A percentile compares a stretch with the other conserved stretches of the same genome.
Conservation (phyloP, 1,140 invertebrate genomes). For the Leptonema lineaticorne region DNA sequence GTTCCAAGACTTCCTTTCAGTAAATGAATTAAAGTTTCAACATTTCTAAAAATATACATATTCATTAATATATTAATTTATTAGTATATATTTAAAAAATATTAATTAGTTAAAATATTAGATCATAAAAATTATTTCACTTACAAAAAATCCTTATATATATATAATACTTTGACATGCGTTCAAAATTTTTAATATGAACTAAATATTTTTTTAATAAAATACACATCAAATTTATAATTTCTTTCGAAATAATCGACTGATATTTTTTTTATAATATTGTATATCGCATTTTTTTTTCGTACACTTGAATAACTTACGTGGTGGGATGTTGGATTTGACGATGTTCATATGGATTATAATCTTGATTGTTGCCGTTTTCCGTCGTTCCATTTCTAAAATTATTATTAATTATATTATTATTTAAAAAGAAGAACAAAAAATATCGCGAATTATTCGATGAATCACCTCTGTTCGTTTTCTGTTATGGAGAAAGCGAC, state of each 20-base stretch:
- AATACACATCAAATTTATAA: background rate
- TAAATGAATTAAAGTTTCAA: slow-evolving; percentile 65
- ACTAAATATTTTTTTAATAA: background rate
- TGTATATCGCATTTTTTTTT: too few relatives aligned
- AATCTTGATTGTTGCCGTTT: background rate
- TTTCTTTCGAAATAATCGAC: too few relatives aligned
- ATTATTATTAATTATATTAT: background rate
- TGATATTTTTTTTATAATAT: too few relatives aligned
- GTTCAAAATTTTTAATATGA: background rate
- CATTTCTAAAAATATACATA: slow-evolving; percentile 55
- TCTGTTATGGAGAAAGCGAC: background rate
- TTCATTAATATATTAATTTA: slow-evolving; percentile 5
- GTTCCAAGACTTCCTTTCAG: slow-evolving; percentile 72
- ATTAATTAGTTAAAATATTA: too few relatives aligned
- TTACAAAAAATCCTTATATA: background rate
- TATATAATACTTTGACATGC: background rate
- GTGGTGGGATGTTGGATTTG: background rate
- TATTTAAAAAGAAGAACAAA: background rate
- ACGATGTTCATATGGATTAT: slow-evolving; percentile 1
- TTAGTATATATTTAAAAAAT: slow-evolving; percentile 17
- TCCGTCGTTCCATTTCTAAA: background rate
- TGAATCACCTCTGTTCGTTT: background rate
- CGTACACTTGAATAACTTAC: background rate
- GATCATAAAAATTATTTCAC: background rate
- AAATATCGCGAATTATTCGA: background rate